These are phyloP conservation scores for Lepisosteus osseus DNA, from an alignment of 2,113 vertebrate species.

Conservation along the genomic window DNA sequence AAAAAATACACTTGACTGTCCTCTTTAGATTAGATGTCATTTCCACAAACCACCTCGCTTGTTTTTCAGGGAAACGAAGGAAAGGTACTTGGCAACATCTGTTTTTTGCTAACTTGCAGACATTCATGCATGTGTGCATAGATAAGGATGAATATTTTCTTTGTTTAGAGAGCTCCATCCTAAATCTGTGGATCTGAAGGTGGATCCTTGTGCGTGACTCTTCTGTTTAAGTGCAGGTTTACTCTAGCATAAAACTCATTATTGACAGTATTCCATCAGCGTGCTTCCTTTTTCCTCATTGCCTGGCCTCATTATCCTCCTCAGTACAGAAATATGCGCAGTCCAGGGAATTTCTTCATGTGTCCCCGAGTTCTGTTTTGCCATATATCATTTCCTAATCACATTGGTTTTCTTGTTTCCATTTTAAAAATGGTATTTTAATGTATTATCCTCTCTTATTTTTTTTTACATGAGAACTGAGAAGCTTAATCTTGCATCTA, in stretches of 20 bases:
- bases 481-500: background rate
- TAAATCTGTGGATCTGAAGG: too few species aligned
- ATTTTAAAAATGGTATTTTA: background rate
- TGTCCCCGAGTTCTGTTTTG: background rate
- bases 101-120: too few species aligned
- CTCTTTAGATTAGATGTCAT: too few species aligned
- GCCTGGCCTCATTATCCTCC: background rate
- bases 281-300: background rate
- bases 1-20: too few species aligned
- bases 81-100: too few species aligned
- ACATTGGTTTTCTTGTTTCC: background rate
- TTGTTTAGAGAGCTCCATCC: too few species aligned
- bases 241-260: background rate
- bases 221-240: background rate
- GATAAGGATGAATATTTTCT: too few species aligned
- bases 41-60: too few species aligned
- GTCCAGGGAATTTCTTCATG: background rate
- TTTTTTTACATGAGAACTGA: background rate
- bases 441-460: background rate
- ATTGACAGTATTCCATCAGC: background rate
- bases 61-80: too few species aligned
- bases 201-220: too few species aligned
- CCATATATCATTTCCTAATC: background rate
- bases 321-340: background rate
- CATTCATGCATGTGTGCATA: too few species aligned